Evolutionary conservation across 2,888 invertebrate genomes (phyloP).

Genomic region (Coelogynopora nodosa): DNA sequence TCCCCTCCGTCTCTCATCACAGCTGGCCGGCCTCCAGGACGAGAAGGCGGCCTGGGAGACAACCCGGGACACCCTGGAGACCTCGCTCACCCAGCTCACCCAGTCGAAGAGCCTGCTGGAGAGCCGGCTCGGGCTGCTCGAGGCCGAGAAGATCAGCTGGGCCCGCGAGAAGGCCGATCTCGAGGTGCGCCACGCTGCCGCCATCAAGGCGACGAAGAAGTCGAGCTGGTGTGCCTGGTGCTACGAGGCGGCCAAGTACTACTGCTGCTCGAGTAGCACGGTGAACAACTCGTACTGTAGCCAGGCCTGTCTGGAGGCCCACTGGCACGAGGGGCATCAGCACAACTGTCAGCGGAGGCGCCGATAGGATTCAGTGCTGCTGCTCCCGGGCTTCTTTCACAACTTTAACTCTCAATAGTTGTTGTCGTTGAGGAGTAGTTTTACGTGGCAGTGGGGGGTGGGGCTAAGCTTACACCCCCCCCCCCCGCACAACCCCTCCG

Average conservation of each 20-base stretch:
- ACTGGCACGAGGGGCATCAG: neutral
- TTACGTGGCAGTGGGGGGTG: too few relatives aligned
- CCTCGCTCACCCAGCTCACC: neutral
- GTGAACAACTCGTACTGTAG: neutral
- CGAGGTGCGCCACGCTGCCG: neutral
- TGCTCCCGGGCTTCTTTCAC: too few relatives aligned
- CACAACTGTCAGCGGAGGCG: neutral
- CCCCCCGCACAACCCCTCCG: too few relatives aligned
- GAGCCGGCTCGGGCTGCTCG: neutral
- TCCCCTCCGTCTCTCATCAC: neutral
- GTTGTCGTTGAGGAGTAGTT: too few relatives aligned
- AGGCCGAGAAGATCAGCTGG: neutral
- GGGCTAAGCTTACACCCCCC: too few relatives aligned
- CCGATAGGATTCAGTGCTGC: too few relatives aligned
- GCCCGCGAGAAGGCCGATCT: neutral
- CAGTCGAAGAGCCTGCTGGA: neutral
- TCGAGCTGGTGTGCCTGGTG: conserved; percentile 3
- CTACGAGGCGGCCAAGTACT: conserved; percentile 1
- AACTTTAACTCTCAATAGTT: too few relatives aligned
- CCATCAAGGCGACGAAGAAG: neutral
- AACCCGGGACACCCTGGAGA: neutral
- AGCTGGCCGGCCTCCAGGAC: neutral
- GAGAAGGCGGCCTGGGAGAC: neutral
- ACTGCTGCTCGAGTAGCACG: conserved; percentile 6
- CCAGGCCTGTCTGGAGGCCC: neutral